Conservation (phyloP, 2,113 vertebrate genomes). For the Paracanthobrama guichenoti region DNA sequence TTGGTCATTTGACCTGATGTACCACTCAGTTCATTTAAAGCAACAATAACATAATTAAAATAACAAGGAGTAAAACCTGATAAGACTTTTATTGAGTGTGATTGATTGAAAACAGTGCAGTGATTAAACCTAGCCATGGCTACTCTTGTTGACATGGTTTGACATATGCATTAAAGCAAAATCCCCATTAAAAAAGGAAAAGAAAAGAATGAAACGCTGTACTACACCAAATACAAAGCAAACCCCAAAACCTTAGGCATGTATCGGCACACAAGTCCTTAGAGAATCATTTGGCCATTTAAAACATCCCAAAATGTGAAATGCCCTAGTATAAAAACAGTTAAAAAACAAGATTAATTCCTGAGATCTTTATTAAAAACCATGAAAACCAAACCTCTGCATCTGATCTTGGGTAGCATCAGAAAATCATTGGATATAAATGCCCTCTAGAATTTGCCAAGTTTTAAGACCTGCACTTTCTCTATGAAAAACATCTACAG, state of each 20-base stretch:
- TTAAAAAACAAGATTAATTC: background rate
- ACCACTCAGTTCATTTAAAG: background rate
- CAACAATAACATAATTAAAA: background rate
- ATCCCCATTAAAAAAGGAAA: too few species aligned
- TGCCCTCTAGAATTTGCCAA: background rate
- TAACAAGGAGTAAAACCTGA: background rate
- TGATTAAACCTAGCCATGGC: background rate
- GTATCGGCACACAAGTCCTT: background rate
- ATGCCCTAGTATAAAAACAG: background rate
- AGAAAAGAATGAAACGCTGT: background rate
- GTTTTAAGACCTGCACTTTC: background rate
- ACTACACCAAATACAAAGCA: background rate
- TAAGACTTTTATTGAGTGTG: constrained; percentile 12
- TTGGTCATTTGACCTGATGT: too few species aligned
- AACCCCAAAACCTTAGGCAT: background rate
- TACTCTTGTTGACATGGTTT: background rate
- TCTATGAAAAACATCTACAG: constrained; percentile 47
- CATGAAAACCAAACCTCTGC: background rate
- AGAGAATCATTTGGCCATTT: background rate
- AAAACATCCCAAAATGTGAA: background rate
- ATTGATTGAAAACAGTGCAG: background rate
- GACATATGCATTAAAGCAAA: background rate
- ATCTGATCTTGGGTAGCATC: background rate
- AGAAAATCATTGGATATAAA: background rate
- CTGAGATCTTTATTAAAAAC: constrained; percentile 6